Evolutionary conservation across 2,797 vertebrate species (phyloP).

Genomic region (Podargus strigoides): DNA sequence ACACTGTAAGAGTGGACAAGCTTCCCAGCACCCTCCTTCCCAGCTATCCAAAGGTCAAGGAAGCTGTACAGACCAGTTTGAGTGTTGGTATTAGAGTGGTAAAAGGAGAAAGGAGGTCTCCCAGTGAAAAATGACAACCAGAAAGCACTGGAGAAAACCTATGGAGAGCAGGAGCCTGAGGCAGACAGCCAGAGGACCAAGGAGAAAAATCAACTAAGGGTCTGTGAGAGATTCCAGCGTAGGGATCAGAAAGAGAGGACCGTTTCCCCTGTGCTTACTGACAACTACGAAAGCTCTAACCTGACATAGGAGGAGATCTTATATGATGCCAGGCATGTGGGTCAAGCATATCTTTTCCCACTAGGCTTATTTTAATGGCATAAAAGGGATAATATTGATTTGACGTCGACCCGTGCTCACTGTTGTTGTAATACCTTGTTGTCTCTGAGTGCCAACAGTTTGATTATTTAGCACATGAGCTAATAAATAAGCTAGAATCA

Average conservation of each 20-base stretch:
- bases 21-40: neutral
- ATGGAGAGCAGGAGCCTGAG: neutral
- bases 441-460: neutral
- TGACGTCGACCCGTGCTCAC: neutral
- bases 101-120: neutral
- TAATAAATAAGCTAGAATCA: neutral
- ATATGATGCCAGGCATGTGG: neutral
- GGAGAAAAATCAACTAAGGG: neutral
- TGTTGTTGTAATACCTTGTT: neutral
- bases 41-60: neutral
- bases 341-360: neutral
- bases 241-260: neutral
- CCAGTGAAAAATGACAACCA: neutral
- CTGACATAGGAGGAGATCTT: neutral
- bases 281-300: neutral
- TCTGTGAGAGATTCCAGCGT: neutral
- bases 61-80: neutral
- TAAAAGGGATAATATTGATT: neutral
- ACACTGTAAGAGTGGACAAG: neutral
- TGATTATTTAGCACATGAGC: neutral
- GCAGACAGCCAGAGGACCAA: neutral
- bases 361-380: neutral
- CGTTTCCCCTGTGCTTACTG: neutral
- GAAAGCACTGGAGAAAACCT: neutral
- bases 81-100: neutral